phyloP scores from a whole-genome alignment of 2,888 invertebrate genomes.

The Nemoura dubitans region DNA sequence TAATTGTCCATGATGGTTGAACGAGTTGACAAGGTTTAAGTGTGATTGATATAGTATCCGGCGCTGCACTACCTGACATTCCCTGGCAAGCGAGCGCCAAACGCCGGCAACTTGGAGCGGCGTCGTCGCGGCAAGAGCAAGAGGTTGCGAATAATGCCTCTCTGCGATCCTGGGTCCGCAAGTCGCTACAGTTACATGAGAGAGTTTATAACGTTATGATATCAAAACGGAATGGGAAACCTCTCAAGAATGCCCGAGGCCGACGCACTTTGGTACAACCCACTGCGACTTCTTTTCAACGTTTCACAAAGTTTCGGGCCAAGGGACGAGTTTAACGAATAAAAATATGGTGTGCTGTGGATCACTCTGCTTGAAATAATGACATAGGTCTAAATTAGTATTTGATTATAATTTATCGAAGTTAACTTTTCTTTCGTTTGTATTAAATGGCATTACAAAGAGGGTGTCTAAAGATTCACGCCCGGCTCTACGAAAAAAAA shows the following conservation, averaged over 20 bases:
- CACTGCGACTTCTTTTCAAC: background rate
- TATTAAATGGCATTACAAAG: slow-evolving; percentile 39
- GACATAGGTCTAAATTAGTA: slow-evolving; percentile 33
- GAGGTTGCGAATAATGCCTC: background rate
- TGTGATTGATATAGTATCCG: slow-evolving; percentile 21
- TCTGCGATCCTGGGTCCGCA: background rate
- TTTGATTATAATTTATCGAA: slow-evolving; percentile 43
- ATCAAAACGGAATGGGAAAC: slow-evolving; percentile 25
- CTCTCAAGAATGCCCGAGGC: background rate
- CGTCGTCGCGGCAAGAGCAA: background rate
- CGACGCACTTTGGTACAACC: background rate
- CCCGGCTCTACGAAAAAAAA: slow-evolving; percentile 22
- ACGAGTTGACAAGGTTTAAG: slow-evolving; percentile 1
- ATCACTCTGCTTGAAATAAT: slow-evolving; percentile 26
- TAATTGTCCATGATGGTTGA: background rate
- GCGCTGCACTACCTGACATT: background rate
- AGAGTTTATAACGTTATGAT: slow-evolving; percentile 32
- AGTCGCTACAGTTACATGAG: slow-evolving; percentile 19
- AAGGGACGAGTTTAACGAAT: background rate
- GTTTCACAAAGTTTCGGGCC: slow-evolving; percentile 2
- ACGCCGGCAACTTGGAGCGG: no score
- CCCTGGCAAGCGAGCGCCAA: background rate
- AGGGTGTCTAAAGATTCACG: slow-evolving; percentile 38
- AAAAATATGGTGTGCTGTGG: background rate
- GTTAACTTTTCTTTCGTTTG: slow-evolving; percentile 34